phyloP scores from a whole-genome alignment of 2,797 vertebrate genomes.

The Cyprinella venusta region DNA sequence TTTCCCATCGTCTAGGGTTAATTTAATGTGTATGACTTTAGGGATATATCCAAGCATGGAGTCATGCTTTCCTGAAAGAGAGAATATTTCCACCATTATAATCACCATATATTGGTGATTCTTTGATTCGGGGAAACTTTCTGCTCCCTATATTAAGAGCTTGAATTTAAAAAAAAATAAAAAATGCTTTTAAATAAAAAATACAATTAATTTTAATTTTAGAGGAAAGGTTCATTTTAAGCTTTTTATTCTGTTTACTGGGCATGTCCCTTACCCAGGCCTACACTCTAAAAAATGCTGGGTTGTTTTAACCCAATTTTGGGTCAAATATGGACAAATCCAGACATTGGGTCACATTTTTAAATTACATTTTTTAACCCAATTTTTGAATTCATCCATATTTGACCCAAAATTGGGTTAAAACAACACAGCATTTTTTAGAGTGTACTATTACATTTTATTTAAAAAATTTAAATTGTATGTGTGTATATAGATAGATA shows the following conservation, averaged over 20 bases:
- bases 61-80: conserved; percentile 48
- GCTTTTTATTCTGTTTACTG: background rate
- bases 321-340: no score
- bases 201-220: background rate
- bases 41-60: conserved; percentile 37
- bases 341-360: no score
- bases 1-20: conserved; percentile 16
- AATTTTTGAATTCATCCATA: no score
- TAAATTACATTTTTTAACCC: no score
- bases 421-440: no score
- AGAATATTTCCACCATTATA: conserved; percentile 31
- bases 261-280: background rate
- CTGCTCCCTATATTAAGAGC: background rate
- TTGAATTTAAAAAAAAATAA: no score
- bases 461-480: no score
- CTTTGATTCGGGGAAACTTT: background rate
- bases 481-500: no score
- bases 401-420: no score
- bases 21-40: conserved; percentile 38
- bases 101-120: background rate
- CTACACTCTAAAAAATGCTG: no score
- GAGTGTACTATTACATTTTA: no score
- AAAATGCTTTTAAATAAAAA: background rate
- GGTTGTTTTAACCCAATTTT: no score
- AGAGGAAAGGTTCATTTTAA: background rate